Evolutionary conservation across 2,888 invertebrate species (phyloP).

Genomic region (Idaea aversata): DNA sequence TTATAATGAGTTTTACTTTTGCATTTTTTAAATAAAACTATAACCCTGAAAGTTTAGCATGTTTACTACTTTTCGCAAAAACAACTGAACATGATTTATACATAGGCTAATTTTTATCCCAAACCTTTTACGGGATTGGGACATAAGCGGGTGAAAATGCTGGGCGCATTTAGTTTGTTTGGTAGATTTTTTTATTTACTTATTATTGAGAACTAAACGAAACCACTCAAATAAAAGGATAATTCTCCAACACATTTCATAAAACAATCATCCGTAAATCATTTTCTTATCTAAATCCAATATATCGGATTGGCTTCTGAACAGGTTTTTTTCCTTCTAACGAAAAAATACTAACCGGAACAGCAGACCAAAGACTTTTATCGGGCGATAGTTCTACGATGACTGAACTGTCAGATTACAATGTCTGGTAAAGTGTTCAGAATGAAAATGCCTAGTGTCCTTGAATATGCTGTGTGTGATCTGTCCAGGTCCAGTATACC

Average conservation of each 20-base stretch:
- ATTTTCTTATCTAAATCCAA: conserved; percentile 64
- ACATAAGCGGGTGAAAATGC: too few species aligned
- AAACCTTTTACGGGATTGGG: too few species aligned
- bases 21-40: too few species aligned
- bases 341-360: conserved; percentile 34
- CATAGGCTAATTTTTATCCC: too few species aligned
- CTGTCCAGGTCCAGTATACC: too few species aligned
- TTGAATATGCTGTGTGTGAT: too few species aligned
- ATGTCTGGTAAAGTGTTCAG: not conserved
- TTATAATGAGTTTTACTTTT: too few species aligned
- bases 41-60: too few species aligned
- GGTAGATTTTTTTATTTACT: too few species aligned
- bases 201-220: not conserved
- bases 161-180: too few species aligned
- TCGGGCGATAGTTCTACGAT: not conserved
- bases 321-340: conserved; percentile 42
- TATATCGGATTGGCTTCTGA: conserved; percentile 57
- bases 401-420: not conserved
- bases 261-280: conserved; percentile 60
- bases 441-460: not conserved
- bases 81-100: too few species aligned
- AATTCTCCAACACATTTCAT: conserved; percentile 42
- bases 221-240: conserved; percentile 4
- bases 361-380: not conserved
- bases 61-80: too few species aligned